phyloP scores from a whole-genome alignment of 2,888 invertebrate genomes.

The Brachylomia viminalis region DNA sequence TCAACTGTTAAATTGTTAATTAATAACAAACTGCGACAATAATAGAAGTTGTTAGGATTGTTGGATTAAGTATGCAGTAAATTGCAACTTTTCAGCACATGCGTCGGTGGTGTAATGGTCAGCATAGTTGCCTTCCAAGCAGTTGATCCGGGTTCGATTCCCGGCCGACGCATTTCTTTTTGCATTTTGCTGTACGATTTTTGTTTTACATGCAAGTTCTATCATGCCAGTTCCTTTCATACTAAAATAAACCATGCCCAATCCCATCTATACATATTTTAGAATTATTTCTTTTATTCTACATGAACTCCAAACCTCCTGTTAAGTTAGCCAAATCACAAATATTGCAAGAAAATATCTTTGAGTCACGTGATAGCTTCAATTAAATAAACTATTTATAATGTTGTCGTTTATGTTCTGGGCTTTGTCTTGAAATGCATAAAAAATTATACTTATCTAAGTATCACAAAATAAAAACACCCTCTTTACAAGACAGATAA shows the following conservation, averaged over 20 bases:
- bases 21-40: neutral
- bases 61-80: neutral
- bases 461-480: neutral
- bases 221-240: neutral
- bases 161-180: constrained; percentile 85
- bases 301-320: neutral
- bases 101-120: constrained; percentile 91
- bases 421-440: neutral
- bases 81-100: fast-evolving
- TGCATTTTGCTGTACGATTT: constrained; percentile 23
- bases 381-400: neutral
- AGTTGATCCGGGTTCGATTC: constrained; percentile 91
- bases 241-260: neutral
- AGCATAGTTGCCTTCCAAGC: constrained; percentile 91
- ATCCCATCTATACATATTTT: neutral
- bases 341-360: neutral
- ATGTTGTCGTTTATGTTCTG: neutral
- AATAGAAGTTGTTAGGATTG: neutral
- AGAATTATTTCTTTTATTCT: neutral
- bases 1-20: neutral
- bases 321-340: neutral
- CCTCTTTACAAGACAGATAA: neutral
- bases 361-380: neutral
- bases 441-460: neutral
- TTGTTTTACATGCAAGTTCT: too few relatives aligned